These are phyloP conservation scores for Otolemur garnettii DNA, from an alignment of 2,113 vertebrate species.

Conservation along the genomic window DNA sequence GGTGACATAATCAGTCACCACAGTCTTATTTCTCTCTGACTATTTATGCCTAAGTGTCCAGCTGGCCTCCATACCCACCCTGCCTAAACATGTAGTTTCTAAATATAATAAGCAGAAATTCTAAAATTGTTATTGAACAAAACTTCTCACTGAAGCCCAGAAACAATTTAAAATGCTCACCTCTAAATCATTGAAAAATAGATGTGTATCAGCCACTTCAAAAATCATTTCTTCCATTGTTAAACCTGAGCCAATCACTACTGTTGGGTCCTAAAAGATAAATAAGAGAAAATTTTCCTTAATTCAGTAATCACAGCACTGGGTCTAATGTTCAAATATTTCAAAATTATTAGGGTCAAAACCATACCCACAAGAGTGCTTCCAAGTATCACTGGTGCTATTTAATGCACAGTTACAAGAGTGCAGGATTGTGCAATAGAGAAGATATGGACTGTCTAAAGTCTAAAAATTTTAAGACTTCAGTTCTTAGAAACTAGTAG, in stretches of 20 bases:
- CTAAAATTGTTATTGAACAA: constrained; percentile 29
- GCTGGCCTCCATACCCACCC: neutral
- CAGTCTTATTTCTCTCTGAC: neutral
- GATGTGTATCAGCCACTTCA: constrained; percentile 98
- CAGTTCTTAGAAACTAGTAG: constrained; percentile 29
- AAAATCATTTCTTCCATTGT: constrained; percentile 99
- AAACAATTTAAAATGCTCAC: constrained; percentile 84
- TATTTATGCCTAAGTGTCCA: neutral
- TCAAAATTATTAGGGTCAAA: constrained; percentile 47
- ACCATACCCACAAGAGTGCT: neutral
- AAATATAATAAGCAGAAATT: neutral
- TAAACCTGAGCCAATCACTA: constrained; percentile 96
- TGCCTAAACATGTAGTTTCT: neutral
- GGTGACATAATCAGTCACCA: neutral
- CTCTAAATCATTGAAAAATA: constrained; percentile 99
- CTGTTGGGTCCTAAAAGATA: constrained; percentile 92
- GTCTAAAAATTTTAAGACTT: constrained; percentile 49
- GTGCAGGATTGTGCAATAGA: neutral
- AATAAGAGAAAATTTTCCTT: neutral
- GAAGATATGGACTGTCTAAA: neutral
- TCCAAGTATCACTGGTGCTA: constrained; percentile 19
- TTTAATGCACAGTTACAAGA: constrained; percentile 25
- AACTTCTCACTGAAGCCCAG: constrained; percentile 24
- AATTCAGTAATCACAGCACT: neutral
- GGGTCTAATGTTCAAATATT: constrained; percentile 46